A percentile compares a stretch with the other conserved stretches of the same genome.
Conservation (phyloP, 2,888 invertebrate species). For the Theodoxus fluviatilis region DNA sequence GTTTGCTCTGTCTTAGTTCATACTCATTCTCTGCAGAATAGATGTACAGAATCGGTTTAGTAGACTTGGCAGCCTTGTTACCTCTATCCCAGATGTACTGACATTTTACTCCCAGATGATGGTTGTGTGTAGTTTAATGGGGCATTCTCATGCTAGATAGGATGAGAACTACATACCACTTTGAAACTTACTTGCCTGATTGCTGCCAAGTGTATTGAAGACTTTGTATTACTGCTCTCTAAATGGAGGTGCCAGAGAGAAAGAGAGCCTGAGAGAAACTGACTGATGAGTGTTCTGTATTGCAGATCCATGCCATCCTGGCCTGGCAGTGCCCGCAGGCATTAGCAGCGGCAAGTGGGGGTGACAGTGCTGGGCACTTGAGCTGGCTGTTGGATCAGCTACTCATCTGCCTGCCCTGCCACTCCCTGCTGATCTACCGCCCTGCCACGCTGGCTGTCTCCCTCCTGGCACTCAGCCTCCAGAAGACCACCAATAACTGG, state of each 20-base stretch:
- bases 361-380: slow-evolving; percentile 61
- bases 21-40: too few species aligned
- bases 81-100: too few species aligned
- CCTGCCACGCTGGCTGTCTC: slow-evolving; percentile 81
- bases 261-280: too few species aligned
- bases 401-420: slow-evolving; percentile 68
- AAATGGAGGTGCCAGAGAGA: neutral
- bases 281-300: too few species aligned
- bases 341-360: slow-evolving; percentile 51
- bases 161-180: neutral
- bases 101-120: too few species aligned
- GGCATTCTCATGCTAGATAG: neutral
- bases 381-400: slow-evolving; percentile 55
- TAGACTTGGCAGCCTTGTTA: too few species aligned
- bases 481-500: slow-evolving; percentile 58
- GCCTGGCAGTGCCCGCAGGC: slow-evolving; percentile 59
- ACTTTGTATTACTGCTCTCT: too few species aligned
- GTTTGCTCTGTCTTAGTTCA: too few species aligned
- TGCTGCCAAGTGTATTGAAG: too few species aligned
- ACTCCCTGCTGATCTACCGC: slow-evolving; percentile 75
- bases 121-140: neutral
- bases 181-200: too few species aligned
- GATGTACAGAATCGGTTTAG: too few species aligned
- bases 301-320: slow-evolving; percentile 59
- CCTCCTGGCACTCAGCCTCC: slow-evolving; percentile 74